phyloP scores from a whole-genome alignment of 2,888 invertebrate genomes.

The Ischnura elegans region DNA sequence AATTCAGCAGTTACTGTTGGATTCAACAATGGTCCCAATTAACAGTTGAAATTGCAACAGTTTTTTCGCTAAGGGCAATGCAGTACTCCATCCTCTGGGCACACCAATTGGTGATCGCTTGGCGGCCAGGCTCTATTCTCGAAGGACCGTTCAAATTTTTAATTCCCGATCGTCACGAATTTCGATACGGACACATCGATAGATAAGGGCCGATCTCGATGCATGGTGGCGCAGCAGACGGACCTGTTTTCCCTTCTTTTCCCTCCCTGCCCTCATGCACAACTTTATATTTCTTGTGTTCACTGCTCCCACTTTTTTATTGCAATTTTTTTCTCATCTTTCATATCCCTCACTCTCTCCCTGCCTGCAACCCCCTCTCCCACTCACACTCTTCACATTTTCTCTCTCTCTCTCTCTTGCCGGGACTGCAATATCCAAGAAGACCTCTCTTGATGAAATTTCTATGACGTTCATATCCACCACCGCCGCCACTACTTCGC shows the following conservation, averaged over 20 bases:
- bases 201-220: too few species aligned
- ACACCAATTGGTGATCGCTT: too few species aligned
- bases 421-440: slow-evolving; percentile 45
- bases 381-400: neutral
- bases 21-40: too few species aligned
- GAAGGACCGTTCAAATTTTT: too few species aligned
- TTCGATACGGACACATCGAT: too few species aligned
- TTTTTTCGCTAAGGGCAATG: too few species aligned
- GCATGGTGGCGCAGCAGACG: too few species aligned
- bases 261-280: neutral
- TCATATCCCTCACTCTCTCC: neutral
- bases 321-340: neutral
- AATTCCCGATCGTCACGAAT: too few species aligned
- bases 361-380: neutral
- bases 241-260: neutral
- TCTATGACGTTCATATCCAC: slow-evolving; percentile 48
- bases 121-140: too few species aligned
- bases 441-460: slow-evolving; percentile 56
- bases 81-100: too few species aligned
- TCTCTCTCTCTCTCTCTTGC: neutral
- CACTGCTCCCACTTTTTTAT: neutral
- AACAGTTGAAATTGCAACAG: too few species aligned
- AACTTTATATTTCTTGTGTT: slow-evolving; percentile 21
- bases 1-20: too few species aligned
- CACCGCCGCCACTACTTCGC: slow-evolving; percentile 14